A percentile compares a stretch with the other conserved stretches of the same genome.
These are phyloP conservation scores for Phengaris alcon DNA, from an alignment of 2,888 invertebrate genomes.

Conservation along the genomic window DNA sequence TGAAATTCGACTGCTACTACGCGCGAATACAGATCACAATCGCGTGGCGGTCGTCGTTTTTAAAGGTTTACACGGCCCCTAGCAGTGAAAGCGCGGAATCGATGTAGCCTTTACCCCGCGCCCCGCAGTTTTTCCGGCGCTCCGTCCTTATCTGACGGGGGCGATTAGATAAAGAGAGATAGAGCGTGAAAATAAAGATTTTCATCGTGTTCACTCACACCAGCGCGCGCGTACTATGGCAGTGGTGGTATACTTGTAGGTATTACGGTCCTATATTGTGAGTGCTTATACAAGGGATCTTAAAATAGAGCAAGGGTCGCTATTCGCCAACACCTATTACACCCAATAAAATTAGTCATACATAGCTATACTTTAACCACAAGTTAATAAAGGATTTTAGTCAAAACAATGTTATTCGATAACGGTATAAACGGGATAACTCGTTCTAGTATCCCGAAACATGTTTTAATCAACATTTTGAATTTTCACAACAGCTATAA, in stretches of 20 bases:
- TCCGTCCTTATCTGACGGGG: conserved; percentile 77
- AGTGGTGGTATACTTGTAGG: conserved; percentile 57
- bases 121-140: conserved; percentile 78
- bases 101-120: conserved; percentile 79
- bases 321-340: conserved; percentile 19
- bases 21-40: conserved; percentile 74
- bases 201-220: conserved; percentile 80
- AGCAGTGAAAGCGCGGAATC: conserved; percentile 80
- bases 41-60: conserved; percentile 73
- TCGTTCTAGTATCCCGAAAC: neutral
- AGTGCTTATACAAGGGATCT: conserved; percentile 56
- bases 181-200: conserved; percentile 80
- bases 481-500: neutral
- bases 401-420: neutral
- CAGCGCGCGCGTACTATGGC: conserved; percentile 60
- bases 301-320: conserved; percentile 47
- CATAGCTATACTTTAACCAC: neutral
- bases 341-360: conserved; percentile 22
- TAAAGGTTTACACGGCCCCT: conserved; percentile 80
- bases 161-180: conserved; percentile 80
- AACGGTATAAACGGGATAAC: neutral
- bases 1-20: conserved; percentile 67
- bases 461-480: neutral
- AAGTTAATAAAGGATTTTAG: neutral
- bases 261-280: conserved; percentile 49